Percentiles rank a stretch among this genome's conserved stretches.
These are phyloP conservation scores for Drosophila kikkawai DNA, from an alignment of 1,140 invertebrate genomes.

Conservation along the genomic window DNA sequence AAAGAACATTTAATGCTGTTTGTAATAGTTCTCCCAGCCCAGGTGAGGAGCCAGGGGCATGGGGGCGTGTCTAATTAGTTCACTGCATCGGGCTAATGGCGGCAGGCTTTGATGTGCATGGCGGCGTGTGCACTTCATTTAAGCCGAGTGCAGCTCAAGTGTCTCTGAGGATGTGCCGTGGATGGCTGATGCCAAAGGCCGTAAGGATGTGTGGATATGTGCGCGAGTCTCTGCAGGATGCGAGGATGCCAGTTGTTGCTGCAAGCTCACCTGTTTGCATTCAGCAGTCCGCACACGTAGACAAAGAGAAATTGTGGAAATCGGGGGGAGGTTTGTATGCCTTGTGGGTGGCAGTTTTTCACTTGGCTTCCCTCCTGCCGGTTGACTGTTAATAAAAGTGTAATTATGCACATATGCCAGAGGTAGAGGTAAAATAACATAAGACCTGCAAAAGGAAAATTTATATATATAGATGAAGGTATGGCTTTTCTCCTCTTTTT, in stretches of 20 bases:
- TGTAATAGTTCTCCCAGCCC: constrained; percentile 42
- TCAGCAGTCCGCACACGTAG: constrained; percentile 67
- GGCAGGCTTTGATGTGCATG: constrained; percentile 76
- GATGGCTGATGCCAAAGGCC: constrained; percentile 36
- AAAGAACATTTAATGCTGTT: constrained; percentile 67
- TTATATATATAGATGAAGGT: not conserved
- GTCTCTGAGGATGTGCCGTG: constrained; percentile 70
- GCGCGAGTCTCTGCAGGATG: constrained; percentile 2
- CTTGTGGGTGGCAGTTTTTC: constrained; percentile 53
- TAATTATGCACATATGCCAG: constrained; percentile 73
- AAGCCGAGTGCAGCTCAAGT: constrained; percentile 79
- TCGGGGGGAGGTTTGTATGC: constrained; percentile 1
- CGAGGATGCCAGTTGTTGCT: constrained; percentile 30
- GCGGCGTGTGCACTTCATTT: constrained; percentile 80
- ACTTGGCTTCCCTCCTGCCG: constrained; percentile 50
- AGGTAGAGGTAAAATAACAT: constrained; percentile 8
- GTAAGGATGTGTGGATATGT: not conserved
- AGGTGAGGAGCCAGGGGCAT: constrained; percentile 36
- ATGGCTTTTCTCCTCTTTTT: constrained; percentile 1
- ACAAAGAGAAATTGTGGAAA: constrained; percentile 33
- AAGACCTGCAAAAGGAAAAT: constrained; percentile 12
- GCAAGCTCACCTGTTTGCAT: constrained; percentile 73
- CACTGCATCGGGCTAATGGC: constrained; percentile 51
- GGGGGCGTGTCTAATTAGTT: constrained; percentile 77
- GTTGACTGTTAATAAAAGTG: constrained; percentile 75